Evolutionary conservation across 2,113 vertebrate species (phyloP).

Genomic region (Clarias magur): DNA sequence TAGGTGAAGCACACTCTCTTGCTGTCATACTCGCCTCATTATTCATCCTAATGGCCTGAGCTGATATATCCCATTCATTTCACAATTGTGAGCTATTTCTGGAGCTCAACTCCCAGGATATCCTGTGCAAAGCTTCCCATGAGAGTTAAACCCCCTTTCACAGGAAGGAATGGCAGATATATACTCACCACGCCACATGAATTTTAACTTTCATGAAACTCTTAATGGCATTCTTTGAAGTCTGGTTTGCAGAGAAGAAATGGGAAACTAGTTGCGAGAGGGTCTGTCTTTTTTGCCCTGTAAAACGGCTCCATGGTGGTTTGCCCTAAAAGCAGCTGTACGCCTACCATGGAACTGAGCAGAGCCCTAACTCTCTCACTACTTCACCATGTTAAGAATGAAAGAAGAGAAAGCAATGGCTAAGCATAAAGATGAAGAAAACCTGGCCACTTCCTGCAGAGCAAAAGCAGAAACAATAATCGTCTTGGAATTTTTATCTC

Average conservation of each 20-base stretch:
- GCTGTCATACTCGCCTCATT: constrained; percentile 53
- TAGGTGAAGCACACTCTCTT: constrained; percentile 50
- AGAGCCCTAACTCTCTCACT: constrained; percentile 33
- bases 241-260: constrained; percentile 48
- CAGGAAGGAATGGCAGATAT: constrained; percentile 39
- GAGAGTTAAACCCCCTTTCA: constrained; percentile 34
- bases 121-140: constrained; percentile 20
- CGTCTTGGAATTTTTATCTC: neutral
- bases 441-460: constrained; percentile 19
- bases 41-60: constrained; percentile 40
- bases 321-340: constrained; percentile 52
- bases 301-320: constrained; percentile 58
- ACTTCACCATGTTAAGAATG: constrained; percentile 42
- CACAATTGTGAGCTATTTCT: constrained; percentile 42
- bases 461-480: constrained; percentile 2
- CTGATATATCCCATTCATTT: constrained; percentile 34
- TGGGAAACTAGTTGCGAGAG: constrained; percentile 46
- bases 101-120: constrained; percentile 33
- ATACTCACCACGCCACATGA: constrained; percentile 45
- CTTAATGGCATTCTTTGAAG: constrained; percentile 60
- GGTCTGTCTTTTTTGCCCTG: constrained; percentile 14
- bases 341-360: constrained; percentile 37
- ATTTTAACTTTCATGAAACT: constrained; percentile 53
- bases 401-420: constrained; percentile 17
- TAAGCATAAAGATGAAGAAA: constrained; percentile 40